Evolutionary conservation across 2,888 invertebrate genomes (phyloP).

Genomic region (Eledone cirrhosa): DNA sequence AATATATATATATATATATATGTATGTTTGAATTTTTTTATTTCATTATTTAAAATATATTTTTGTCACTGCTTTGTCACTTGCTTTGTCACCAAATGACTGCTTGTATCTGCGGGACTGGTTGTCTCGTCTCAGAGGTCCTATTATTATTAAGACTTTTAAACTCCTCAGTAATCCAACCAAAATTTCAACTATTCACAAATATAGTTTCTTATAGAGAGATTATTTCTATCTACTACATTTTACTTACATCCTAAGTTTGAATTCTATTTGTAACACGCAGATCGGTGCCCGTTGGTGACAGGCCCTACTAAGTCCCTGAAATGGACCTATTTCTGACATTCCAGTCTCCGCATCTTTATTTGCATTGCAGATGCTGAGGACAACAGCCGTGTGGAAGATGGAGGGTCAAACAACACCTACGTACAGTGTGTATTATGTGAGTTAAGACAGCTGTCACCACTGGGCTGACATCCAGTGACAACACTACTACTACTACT

Average conservation of each 20-base stretch:
- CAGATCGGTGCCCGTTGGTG: slow-evolving; percentile 29
- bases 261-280: slow-evolving; percentile 27
- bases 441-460: slow-evolving; percentile 28
- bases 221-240: neutral
- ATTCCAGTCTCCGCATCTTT: slow-evolving; percentile 31
- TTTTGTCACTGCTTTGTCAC: too few relatives aligned
- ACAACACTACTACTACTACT: slow-evolving; percentile 22
- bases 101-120: slow-evolving; percentile 24
- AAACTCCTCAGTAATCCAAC: neutral
- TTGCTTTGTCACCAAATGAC: slow-evolving; percentile 10
- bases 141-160: slow-evolving; percentile 15
- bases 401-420: slow-evolving; percentile 29
- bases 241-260: neutral
- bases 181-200: too few relatives aligned
- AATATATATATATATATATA: too few relatives aligned
- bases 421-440: slow-evolving; percentile 30
- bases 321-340: slow-evolving; percentile 26
- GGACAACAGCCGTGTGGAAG: slow-evolving; percentile 30
- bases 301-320: slow-evolving; percentile 26
- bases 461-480: slow-evolving; percentile 27
- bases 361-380: slow-evolving; percentile 31
- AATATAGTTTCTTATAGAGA: neutral
- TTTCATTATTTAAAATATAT: too few relatives aligned
- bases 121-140: slow-evolving; percentile 26
- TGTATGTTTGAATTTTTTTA: too few relatives aligned